Conservation (phyloP, 1,140 invertebrate species). For the Psix sp. region DNA sequence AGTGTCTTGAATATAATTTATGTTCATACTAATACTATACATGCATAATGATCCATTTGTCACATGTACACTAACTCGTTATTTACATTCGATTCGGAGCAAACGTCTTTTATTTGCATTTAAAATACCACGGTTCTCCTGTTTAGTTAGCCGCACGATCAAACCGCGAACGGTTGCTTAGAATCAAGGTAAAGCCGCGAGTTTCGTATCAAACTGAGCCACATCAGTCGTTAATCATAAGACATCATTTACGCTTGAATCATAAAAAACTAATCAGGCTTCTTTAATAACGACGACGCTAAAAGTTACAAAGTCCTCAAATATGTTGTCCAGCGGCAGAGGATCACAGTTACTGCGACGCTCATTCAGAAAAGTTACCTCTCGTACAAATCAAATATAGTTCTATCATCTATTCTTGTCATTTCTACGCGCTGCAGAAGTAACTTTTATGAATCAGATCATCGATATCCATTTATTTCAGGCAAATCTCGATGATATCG, state of each 20-base stretch:
- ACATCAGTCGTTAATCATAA: conserved; percentile 55
- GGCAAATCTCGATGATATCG: too few species aligned
- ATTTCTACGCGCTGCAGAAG: conserved; percentile 1
- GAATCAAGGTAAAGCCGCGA: conserved; percentile 54
- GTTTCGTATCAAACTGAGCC: conserved; percentile 62
- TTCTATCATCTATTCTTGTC: conserved; percentile 22
- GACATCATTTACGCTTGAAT: conserved; percentile 59
- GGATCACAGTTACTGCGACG: conserved; percentile 13
- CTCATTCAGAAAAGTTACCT: conserved; percentile 34
- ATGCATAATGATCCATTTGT: conserved; percentile 65
- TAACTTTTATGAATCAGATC: conserved; percentile 31
- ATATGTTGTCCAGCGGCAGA: conserved; percentile 54
- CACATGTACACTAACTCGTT: conserved; percentile 47
- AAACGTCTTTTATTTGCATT: conserved; percentile 34
- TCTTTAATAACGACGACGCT: conserved; percentile 58
- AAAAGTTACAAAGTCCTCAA: conserved; percentile 61
- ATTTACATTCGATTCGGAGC: conserved; percentile 63
- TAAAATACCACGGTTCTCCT: conserved; percentile 42
- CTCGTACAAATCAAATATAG: conserved; percentile 34
- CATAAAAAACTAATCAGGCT: conserved; percentile 71
- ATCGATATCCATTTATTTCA: too few species aligned
- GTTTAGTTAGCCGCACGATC: conserved; percentile 35
- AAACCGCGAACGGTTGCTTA: conserved; percentile 44
- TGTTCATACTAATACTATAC: conserved; percentile 70
- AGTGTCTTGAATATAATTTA: conserved; percentile 61